Conservation (phyloP, 1,140 invertebrate species). For the Diachasma alloeum region DNA sequence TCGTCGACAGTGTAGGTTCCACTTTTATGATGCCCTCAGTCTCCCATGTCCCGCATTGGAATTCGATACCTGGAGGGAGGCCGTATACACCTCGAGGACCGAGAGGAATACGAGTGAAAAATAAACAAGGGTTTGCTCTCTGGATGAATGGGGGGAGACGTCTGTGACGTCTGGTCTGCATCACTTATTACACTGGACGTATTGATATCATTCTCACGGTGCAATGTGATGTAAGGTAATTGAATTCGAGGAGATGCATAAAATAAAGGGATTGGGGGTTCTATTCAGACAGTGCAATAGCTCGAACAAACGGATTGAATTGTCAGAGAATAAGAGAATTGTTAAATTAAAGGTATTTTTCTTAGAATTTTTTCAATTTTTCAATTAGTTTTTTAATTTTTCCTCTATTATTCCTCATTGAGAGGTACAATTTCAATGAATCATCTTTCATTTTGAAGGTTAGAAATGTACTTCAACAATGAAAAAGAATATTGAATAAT, state of each 20-base stretch:
- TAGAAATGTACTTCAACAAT: too few relatives aligned
- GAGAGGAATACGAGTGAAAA: background rate
- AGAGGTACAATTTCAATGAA: too few relatives aligned
- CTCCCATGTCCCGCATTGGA: constrained; percentile 40
- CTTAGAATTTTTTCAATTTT: too few relatives aligned
- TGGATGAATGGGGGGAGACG: constrained; percentile 23
- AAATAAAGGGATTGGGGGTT: background rate
- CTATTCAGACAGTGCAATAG: too few relatives aligned
- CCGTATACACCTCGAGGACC: background rate
- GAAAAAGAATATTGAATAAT: too few relatives aligned
- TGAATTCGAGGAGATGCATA: background rate
- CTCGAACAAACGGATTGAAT: too few relatives aligned
- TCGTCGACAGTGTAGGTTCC: constrained; percentile 2
- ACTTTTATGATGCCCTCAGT: constrained; percentile 34
- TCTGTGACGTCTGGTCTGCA: constrained; percentile 16
- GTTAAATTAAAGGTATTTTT: too few relatives aligned
- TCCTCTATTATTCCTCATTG: too few relatives aligned
- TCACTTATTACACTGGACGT: constrained; percentile 22
- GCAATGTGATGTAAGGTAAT: background rate
- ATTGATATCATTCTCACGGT: constrained; percentile 38
- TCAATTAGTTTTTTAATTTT: too few relatives aligned
- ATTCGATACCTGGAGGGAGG: constrained; percentile 25
- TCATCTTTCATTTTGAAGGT: too few relatives aligned
- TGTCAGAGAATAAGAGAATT: too few relatives aligned
- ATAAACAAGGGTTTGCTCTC: background rate